phyloP scores from a whole-genome alignment of 2,888 invertebrate genomes.

The Thecophora atra region DNA sequence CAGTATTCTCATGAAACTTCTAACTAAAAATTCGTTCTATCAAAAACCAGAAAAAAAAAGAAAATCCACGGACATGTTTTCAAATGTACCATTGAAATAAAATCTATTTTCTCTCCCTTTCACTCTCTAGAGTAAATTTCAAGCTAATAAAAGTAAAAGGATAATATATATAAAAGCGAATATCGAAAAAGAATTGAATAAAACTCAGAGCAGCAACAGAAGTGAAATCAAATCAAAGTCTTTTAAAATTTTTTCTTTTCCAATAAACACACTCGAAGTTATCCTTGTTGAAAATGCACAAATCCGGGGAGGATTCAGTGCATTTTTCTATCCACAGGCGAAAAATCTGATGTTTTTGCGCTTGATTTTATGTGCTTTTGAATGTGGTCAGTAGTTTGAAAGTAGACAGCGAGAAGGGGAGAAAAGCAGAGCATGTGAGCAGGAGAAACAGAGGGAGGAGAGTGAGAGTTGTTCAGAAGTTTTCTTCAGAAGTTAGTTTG shows the following conservation, averaged over 20 bases:
- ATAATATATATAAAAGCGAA: no score
- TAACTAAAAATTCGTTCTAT: no score
- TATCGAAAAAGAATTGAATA: no score
- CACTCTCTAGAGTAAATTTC: no score
- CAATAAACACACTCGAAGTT: conserved; percentile 17
- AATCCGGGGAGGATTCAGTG: background rate
- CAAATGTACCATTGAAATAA: no score
- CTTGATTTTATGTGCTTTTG: background rate
- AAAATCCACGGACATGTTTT: no score
- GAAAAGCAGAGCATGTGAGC: background rate
- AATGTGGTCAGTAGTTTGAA: background rate
- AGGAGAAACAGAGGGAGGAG: background rate
- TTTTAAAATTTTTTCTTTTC: conserved; percentile 6
- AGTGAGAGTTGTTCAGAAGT: background rate
- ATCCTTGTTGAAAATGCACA: conserved; percentile 16
- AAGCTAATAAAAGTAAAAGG: no score
- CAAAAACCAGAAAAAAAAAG: no score
- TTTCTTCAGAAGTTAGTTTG: no score
- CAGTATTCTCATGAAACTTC: no score
- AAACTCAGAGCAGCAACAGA: background rate
- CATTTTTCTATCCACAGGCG: background rate
- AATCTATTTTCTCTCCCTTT: no score
- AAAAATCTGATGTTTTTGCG: conserved; percentile 1
- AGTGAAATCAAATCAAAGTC: conserved; percentile 23
- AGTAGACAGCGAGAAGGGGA: background rate